Base-by-base conservation (phyloP, 2,888 invertebrate species). In the Diplazon laetatorius region DNA sequence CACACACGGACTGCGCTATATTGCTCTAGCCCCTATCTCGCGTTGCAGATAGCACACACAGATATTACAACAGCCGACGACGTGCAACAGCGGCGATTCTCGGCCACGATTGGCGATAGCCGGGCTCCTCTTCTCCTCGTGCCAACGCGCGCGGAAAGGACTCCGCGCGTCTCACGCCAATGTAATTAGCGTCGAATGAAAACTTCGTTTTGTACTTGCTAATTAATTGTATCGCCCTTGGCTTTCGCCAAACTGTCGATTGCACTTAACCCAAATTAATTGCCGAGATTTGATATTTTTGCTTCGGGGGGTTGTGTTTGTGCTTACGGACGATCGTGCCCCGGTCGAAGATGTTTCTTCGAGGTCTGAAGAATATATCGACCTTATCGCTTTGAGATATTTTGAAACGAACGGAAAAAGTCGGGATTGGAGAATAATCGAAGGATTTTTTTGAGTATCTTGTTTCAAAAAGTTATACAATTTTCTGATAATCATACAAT, bases 261-360 rank as follows among this genome's bases (percentile, higher is more conserved):
- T 42, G 65, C 76, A 70, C 70, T 76, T 65, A 59, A 65, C 50
- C 50, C n/a, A 35, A 70, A 76, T 50, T 65, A 70, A 70, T 76
- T 59, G 59, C 57, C n/a, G 50, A 48, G 63, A 50, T 55, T 52
- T 65, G 42, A 59, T 63, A 35, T 55, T 52, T n/a, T n/a, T 12
- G n/a, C 30, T 30, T 30, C 14, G 4, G 16, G 4, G 16, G 30
- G 9, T 55, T 30, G 30, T n/a, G 6, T 30, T 30, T 30, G 4
- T 6, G 6, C 30, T 30, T n/a, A n/a, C 30, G 30, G 6, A 2
- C 30, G 30, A 6, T 30, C 4, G 2, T 30, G 2, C 6, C 30
- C 2, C 30, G 4, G 30, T 30, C 30, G 30, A 30, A 30, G 30
- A 30, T 5, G 4, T 5, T 30, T 30, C 6, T 30, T 30, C 30